These are phyloP conservation scores for Abrostola tripartita DNA, from an alignment of 2,888 invertebrate genomes.

Conservation along the genomic window DNA sequence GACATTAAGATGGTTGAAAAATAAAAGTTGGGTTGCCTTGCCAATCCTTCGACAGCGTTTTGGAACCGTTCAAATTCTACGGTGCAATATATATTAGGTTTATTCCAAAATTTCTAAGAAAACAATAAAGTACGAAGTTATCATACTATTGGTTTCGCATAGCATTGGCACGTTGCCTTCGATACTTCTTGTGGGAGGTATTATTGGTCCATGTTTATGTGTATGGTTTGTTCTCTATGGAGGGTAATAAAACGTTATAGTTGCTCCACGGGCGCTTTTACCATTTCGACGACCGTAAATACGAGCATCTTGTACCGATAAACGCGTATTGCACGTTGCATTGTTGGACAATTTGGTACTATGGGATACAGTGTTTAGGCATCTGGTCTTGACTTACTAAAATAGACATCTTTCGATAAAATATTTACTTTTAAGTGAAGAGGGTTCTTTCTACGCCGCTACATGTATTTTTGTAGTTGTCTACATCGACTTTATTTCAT, in stretches of 20 bases:
- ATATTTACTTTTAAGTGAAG: not conserved
- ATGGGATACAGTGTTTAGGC: conserved; percentile 40
- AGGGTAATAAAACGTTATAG: conserved; percentile 82
- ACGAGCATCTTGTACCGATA: conserved; percentile 74
- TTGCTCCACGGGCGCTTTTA: conserved; percentile 72
- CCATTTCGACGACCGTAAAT: conserved; percentile 78
- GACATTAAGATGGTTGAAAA: not conserved
- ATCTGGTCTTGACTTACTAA: conserved; percentile 9
- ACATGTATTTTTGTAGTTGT: too few species aligned
- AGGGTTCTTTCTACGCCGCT: not conserved
- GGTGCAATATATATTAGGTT: not conserved
- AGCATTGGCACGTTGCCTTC: conserved; percentile 77
- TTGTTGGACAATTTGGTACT: conserved; percentile 55
- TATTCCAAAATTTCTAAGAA: conserved; percentile 14
- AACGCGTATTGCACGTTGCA: conserved; percentile 66
- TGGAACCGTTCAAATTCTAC: too few species aligned
- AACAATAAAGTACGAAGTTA: conserved; percentile 28
- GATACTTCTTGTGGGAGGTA: conserved; percentile 71
- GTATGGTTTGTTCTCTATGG: conserved; percentile 75
- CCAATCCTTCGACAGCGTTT: not conserved
- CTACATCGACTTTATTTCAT: too few species aligned
- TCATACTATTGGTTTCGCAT: conserved; percentile 31
- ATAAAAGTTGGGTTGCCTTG: not conserved
- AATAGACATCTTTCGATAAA: not conserved
- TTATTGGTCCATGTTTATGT: conserved; percentile 74